Base-by-base conservation (phyloP, 2,888 invertebrate genomes). In the Phlogophora meticulosa region DNA sequence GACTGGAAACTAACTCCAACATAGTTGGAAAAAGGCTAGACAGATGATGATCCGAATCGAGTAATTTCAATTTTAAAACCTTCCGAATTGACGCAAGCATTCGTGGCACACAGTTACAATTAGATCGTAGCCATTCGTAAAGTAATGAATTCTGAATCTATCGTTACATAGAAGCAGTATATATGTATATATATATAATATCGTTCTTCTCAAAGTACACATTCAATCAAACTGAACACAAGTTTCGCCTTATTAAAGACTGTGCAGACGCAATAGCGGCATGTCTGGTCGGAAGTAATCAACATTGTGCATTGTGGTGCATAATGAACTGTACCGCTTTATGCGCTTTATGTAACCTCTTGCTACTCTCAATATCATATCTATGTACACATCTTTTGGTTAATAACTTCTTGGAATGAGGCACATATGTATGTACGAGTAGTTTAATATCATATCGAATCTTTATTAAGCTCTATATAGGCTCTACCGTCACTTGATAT, bases 201-300 rank as follows among this genome's bases (percentile, higher is more conserved):
- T 32, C 15, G 11, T 9, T 48, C 36, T 36, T 17, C 13, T 10
- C 15, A 7, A 38, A 59, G 20, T 61, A 42, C 38, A 58, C 61
- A 48, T 68, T 78, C 55, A 74, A 78, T 75, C 69, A 75, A 68
- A 75, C 32, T 11, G 46, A 56, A 79, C 71, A 63, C 59, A 49
- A 69, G 76, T 78, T 68, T 59, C 38, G 38, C 36, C 42, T 71
- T 75, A 81, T 72, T 81, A 62, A 74, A 72, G 49, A 65, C 64
- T 34, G 40, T 22, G 42, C 48, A 60, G 64, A 61, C 59, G 68
- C 58, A 57, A 67, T 66, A 53, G 46, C 45, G 59, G 28, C 53
- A 55, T 69, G 66, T 75, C 64, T 78, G 77, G 72, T 77, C 71
- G 70, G 73, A 73, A 82, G 73, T 77, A 84, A 84, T 82, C 84